These are phyloP conservation scores for Smithornis capensis DNA, from an alignment of 2,113 vertebrate genomes.

Conservation along the genomic window DNA sequence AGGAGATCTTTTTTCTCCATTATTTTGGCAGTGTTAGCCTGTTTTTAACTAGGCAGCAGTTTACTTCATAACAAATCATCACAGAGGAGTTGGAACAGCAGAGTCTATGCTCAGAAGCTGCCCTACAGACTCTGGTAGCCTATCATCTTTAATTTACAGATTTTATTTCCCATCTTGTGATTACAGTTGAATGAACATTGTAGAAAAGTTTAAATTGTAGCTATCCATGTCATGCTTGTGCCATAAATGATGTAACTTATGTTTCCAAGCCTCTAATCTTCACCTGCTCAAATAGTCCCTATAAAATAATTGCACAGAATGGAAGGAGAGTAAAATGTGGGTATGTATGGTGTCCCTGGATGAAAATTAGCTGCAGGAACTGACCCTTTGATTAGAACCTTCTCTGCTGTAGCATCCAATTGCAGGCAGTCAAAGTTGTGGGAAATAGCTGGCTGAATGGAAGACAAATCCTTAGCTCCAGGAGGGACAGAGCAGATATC, in stretches of 20 bases:
- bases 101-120: conserved; percentile 12
- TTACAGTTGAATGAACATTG: conserved; percentile 39
- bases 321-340: not conserved
- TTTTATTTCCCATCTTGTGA: conserved; percentile 50
- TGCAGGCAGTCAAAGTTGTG: not conserved
- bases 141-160: conserved; percentile 57
- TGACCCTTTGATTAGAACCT: conserved; percentile 5
- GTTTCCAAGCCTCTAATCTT: conserved; percentile 41
- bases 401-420: not conserved
- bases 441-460: not conserved
- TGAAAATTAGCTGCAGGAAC: not conserved
- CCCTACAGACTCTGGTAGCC: conserved; percentile 33
- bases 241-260: not conserved
- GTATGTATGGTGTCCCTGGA: not conserved
- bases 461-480: not conserved
- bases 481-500: not conserved
- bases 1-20: not conserved
- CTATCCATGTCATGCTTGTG: conserved; percentile 19
- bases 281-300: not conserved
- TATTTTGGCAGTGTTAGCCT: conserved; percentile 16
- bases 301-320: not conserved
- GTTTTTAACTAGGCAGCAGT: not conserved
- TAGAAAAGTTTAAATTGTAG: conserved; percentile 48
- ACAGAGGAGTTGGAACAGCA: not conserved
- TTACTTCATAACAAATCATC: conserved; percentile 36